Base-by-base conservation (phyloP, 2,888 invertebrate species). In the Caenorhabditis zanzibari region DNA sequence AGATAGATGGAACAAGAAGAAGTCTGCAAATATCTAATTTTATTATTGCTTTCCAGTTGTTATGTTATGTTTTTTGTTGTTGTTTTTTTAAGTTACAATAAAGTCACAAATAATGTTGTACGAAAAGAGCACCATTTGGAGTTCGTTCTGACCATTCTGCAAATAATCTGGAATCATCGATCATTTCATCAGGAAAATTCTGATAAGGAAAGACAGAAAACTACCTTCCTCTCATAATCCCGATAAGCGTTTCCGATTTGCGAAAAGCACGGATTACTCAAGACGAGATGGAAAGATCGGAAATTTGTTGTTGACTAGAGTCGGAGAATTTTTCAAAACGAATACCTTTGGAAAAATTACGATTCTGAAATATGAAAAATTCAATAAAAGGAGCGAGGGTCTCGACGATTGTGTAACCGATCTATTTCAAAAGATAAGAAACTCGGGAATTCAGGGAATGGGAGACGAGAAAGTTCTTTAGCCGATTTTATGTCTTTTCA, bases 1-100 rank as follows among this genome's bases (percentile, higher is more conserved):
- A 24, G 83, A 72, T 22, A 84, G 83, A 61, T 75, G 81, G 79
- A 73, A 44, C 12, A 81, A 73, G 58, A 76, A 81, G 28, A 75
- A 69, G 47, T 38, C 71, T 28, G 52, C 54, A 14, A 69, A 49
- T n/a, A 71, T 28, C 7, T 59, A 49, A 35, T 64, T 32, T 19
- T 49, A n/a, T 74, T 81, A 28, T 74, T 68, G 41, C 32, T 75
- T 49, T 12, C 12, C n/a, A 41, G 26, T 74, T 76, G 54, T 47
- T 58, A 28, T 58, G 41, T 68, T 61, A 16, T 28, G 14, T 54
- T 71, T 14, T 19, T 76, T 19, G 38, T 59, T 49, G 44, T 47
- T 58, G 16, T 71, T 59, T 19, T 38, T 63, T 6, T 32, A 32
- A 10, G 5, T 38, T 38, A 10, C 38, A 12, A 32, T 56, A 47